Conservation (phyloP, 2,888 invertebrate genomes). For the Tachina lurida region DNA sequence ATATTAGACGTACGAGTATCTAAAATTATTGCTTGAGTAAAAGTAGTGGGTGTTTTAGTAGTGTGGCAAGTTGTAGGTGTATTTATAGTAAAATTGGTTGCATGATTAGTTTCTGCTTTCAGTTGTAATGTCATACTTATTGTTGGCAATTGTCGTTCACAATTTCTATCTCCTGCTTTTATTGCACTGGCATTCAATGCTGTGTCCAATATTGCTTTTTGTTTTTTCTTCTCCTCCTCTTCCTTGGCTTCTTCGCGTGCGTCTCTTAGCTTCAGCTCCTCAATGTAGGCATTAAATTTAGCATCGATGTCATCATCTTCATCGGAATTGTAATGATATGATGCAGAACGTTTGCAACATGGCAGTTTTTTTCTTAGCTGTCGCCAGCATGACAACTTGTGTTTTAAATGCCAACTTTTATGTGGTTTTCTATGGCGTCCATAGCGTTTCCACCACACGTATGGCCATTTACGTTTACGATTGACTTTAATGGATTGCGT, state of each 20-base stretch:
- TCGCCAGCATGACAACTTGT: slow-evolving; percentile 44
- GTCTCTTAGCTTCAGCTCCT: slow-evolving; percentile 78
- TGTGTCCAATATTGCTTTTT: background rate
- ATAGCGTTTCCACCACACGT: slow-evolving; percentile 71
- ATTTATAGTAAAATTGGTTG: slow-evolving; percentile 48
- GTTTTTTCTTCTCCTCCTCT: slow-evolving; percentile 27
- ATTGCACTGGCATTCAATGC: slow-evolving; percentile 35
- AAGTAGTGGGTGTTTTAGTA: slow-evolving; percentile 28
- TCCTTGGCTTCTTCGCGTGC: slow-evolving; percentile 49
- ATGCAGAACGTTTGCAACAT: slow-evolving; percentile 51
- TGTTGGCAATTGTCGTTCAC: slow-evolving; percentile 47
- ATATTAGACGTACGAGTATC: slow-evolving; percentile 23
- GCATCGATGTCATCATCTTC: slow-evolving; percentile 81
- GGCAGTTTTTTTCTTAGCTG: slow-evolving; percentile 33
- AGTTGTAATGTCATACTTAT: slow-evolving; percentile 66
- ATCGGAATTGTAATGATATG: slow-evolving; percentile 74
- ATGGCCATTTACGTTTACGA: slow-evolving; percentile 67
- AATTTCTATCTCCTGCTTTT: slow-evolving; percentile 34
- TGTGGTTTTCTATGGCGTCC: slow-evolving; percentile 56
- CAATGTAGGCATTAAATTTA: slow-evolving; percentile 79
- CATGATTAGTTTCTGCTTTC: slow-evolving; percentile 52
- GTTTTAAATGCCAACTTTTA: slow-evolving; percentile 58
- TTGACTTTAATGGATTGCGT: slow-evolving; percentile 65
- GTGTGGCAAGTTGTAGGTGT: slow-evolving; percentile 42
- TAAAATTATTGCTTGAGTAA: slow-evolving; percentile 37